Evolutionary conservation across 2,888 invertebrate genomes (phyloP), one percentile per base, ranked within the genome.

Genomic region (Ochropacha duplaris): DNA sequence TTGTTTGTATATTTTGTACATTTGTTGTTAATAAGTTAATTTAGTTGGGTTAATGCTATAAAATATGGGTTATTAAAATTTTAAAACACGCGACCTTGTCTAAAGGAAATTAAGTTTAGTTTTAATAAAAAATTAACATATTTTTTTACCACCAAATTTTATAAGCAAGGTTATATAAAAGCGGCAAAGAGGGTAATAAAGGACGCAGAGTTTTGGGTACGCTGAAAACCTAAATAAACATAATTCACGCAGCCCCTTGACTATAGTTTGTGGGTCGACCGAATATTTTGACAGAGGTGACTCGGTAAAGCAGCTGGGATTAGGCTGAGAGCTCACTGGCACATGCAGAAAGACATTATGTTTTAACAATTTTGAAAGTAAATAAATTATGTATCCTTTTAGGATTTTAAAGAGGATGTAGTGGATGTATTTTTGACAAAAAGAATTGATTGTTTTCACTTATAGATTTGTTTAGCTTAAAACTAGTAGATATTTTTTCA

Each of bases 221-320:
- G 19, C 3, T 39, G 28, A 22, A 50, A 54, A 34, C 61, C 67
- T 75, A 67, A 71, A 75, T 75, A 75, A 73, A 77, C 71, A 72
- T 69, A 71, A 72, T 74, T 71, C 70, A 71, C 16, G 19, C 19
- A 62, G 61, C 58, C 61, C 68, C 66, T 34, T 56, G 68, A 64
- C 66, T 67, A 67, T 68, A 57, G 69, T 57, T 64, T 62, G 66
- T 31, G 55, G 57, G 50, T 55, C 58, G 55, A 16, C 19, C 44
- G 65, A 65, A 59, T 62, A 59, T 59, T 62, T 62, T 57, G 59
- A 56, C 52, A 57, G 52, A 57, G 57, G 59, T 50, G 54, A 55
- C 49, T 24, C 34, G 16, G 26, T 36, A 51, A 54, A 31, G 39
- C 50, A 55, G 55, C 52, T 52, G 52, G 44, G 44, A n/a, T 44